These are phyloP conservation scores for Ectropis crepuscularia DNA, from an alignment of 2,888 invertebrate genomes.

Conservation along the genomic window DNA sequence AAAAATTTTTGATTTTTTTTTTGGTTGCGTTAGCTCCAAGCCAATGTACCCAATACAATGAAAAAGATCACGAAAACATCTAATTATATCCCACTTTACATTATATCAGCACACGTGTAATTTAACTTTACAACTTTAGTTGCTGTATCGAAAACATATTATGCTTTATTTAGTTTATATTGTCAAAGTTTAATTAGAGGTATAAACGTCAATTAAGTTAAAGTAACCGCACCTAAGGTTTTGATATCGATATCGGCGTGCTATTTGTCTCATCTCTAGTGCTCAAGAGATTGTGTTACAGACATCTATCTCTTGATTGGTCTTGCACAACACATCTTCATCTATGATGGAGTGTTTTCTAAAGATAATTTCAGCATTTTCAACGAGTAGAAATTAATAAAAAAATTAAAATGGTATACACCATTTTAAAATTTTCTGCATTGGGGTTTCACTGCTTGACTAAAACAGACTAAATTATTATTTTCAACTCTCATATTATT, in stretches of 20 bases:
- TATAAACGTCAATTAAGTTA: not conserved
- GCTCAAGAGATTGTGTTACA: conserved; percentile 38
- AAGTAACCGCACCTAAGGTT: not conserved
- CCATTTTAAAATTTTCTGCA: no score
- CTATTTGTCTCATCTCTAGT: conserved; percentile 29
- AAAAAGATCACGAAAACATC: not conserved
- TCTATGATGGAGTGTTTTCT: conserved; percentile 31
- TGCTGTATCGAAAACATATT: not conserved
- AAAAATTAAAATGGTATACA: no score
- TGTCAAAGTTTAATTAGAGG: not conserved
- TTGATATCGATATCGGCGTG: not conserved
- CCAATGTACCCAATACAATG: no score
- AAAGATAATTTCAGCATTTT: conserved; percentile 7
- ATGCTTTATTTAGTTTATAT: not conserved
- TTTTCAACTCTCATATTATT: no score
- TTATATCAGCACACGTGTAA: not conserved
- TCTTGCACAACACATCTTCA: conserved; percentile 21
- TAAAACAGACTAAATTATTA: no score
- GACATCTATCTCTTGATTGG: conserved; percentile 36
- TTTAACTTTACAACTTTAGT: conserved; percentile 6
- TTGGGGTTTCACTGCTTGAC: no score
- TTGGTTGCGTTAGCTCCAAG: no score
- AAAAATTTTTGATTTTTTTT: no score
- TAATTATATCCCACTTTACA: not conserved
- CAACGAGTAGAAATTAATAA: no score